Percentiles rank a stretch among this genome's conserved stretches.
These are phyloP conservation scores for Volucella zonaria DNA, from an alignment of 2,888 invertebrate genomes.

Conservation along the genomic window DNA sequence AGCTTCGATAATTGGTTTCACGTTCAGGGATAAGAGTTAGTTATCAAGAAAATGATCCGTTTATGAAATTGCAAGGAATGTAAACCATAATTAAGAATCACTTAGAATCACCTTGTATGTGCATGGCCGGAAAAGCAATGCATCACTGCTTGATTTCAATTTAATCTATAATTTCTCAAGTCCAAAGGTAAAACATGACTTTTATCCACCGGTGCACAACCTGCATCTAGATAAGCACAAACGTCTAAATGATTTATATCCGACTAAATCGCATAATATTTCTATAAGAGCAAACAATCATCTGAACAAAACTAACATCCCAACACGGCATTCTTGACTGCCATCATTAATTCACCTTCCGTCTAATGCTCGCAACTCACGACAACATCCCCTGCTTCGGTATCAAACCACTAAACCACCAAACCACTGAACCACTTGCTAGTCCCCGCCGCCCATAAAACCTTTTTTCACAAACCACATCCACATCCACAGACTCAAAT, in stretches of 20 bases:
- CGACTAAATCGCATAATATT: constrained; percentile 49
- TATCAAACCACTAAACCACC: no score
- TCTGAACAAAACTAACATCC: constrained; percentile 49
- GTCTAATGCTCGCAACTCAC: constrained; percentile 51
- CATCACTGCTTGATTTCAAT: constrained; percentile 35
- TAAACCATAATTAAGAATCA: no score
- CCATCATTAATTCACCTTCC: constrained; percentile 66
- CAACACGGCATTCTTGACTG: constrained; percentile 41
- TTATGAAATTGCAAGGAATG: no score
- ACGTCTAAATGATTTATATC: constrained; percentile 51
- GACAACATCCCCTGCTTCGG: constrained; percentile 23
- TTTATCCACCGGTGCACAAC: background rate
- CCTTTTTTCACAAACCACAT: constrained; percentile 53
- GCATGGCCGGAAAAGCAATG: constrained; percentile 33
- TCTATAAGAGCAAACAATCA: constrained; percentile 63
- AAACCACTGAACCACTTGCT: constrained; percentile 51
- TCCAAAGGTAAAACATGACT: constrained; percentile 22
- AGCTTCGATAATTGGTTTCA: no score
- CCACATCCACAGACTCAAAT: no score
- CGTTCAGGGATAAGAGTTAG: no score
- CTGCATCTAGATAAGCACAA: background rate
- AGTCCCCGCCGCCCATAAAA: constrained; percentile 50
- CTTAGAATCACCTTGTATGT: background rate
- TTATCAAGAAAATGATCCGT: no score
- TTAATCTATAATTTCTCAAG: constrained; percentile 59